Percentiles rank a stretch among this genome's conserved stretches.
Evolutionary conservation across 1,140 invertebrate genomes (phyloP).

Genomic region (Drosophila nigromelanica): DNA sequence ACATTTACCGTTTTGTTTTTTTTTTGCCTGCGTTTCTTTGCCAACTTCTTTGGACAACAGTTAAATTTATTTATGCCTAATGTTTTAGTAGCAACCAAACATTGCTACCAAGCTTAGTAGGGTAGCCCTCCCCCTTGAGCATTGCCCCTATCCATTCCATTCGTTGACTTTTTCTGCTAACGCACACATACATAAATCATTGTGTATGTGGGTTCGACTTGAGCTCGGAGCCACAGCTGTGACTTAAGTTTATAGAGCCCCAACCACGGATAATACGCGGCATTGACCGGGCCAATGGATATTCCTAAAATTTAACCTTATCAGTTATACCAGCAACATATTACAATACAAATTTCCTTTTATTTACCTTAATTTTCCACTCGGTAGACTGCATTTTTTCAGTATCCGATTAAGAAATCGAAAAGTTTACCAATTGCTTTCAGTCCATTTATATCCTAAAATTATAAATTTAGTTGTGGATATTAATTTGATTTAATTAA

Average conservation of each 20-base stretch:
- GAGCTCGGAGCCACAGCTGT: constrained; percentile 40
- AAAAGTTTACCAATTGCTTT: too few relatives aligned
- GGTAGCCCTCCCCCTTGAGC: too few relatives aligned
- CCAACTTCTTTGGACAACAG: constrained; percentile 23
- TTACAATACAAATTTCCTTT: too few relatives aligned
- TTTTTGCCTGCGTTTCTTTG: constrained; percentile 10
- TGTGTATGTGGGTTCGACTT: constrained; percentile 32
- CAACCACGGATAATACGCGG: background rate
- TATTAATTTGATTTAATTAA: too few relatives aligned
- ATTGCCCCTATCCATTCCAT: background rate
- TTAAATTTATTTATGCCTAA: constrained; percentile 74
- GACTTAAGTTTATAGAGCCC: constrained; percentile 39
- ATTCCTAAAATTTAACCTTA: background rate
- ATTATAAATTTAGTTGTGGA: too few relatives aligned
- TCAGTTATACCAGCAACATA: background rate
- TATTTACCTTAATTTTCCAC: too few relatives aligned
- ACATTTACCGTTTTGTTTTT: background rate
- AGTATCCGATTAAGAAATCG: too few relatives aligned
- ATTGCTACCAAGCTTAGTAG: background rate
- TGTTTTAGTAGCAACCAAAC: constrained; percentile 37
- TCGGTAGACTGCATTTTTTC: too few relatives aligned
- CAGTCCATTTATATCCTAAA: too few relatives aligned
- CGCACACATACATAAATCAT: constrained; percentile 55
- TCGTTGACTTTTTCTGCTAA: constrained; percentile 26
- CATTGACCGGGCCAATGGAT: background rate